These are phyloP conservation scores for Limnephilus auricula DNA, from an alignment of 2,888 invertebrate species.

Conservation along the genomic window DNA sequence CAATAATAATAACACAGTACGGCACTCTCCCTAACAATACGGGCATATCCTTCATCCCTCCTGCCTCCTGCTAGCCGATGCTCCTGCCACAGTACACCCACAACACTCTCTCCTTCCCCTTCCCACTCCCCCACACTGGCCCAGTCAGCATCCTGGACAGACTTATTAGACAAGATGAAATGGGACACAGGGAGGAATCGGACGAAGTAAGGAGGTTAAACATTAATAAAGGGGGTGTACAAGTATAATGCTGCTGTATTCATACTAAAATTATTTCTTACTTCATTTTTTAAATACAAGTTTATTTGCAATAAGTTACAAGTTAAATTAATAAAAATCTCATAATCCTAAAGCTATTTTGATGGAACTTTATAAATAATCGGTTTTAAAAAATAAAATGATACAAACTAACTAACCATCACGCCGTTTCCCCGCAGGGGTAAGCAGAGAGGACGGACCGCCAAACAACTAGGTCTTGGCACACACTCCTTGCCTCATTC, in stretches of 20 bases:
- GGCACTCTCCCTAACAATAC: slow-evolving; percentile 24
- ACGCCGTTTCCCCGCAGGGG: too few species aligned
- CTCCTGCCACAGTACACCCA: background rate
- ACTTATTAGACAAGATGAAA: slow-evolving; percentile 34
- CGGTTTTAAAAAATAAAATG: too few species aligned
- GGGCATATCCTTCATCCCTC: background rate
- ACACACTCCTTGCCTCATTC: too few species aligned
- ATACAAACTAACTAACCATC: too few species aligned
- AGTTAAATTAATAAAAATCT: too few species aligned
- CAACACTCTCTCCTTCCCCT: background rate
- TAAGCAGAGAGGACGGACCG: too few species aligned
- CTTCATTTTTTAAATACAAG: too few species aligned
- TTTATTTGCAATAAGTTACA: too few species aligned
- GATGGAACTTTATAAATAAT: too few species aligned
- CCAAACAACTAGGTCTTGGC: too few species aligned
- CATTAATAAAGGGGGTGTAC: background rate
- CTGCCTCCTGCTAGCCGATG: background rate
- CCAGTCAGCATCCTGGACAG: slow-evolving; percentile 18
- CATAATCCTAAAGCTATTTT: too few species aligned
- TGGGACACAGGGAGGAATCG: background rate
- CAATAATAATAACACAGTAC: slow-evolving; percentile 46
- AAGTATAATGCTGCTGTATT: background rate
- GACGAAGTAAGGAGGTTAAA: background rate
- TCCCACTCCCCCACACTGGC: background rate
- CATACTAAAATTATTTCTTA: too few species aligned